Evolutionary conservation across 2,113 vertebrate genomes (phyloP).

Genomic region (Osmerus eperlanus): DNA sequence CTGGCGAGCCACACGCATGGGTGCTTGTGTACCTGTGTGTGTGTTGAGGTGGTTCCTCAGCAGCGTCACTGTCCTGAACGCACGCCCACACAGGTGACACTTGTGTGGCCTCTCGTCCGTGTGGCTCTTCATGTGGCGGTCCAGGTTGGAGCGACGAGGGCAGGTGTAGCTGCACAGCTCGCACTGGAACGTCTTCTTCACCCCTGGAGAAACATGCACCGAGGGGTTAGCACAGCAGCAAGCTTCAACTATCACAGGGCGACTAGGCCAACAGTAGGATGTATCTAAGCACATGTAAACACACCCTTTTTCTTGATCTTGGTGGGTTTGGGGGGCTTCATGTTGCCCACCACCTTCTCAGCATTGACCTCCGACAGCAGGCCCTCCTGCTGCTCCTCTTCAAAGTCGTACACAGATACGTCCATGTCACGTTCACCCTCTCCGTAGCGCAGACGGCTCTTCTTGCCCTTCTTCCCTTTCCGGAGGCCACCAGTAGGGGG

Average conservation of each 20-base stretch:
- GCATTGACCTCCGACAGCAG: conserved; percentile 87
- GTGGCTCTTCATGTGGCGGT: conserved; percentile 94
- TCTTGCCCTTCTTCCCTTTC: conserved; percentile 88
- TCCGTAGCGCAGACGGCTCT: conserved; percentile 87
- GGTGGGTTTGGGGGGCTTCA: conserved; percentile 89
- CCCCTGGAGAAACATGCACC: conserved; percentile 62
- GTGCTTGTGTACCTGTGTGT: conserved; percentile 77
- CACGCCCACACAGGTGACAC: conserved; percentile 88
- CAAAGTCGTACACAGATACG: conserved; percentile 88
- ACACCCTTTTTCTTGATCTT: conserved; percentile 93
- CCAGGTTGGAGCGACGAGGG: conserved; percentile 85
- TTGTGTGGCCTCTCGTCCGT: conserved; percentile 89
- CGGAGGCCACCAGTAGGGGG: conserved; percentile 74
- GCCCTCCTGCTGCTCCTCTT: conserved; percentile 89
- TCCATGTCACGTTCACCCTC: conserved; percentile 89
- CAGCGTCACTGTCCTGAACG: conserved; percentile 86
- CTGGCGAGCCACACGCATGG: no score
- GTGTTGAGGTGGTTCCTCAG: conserved; percentile 91
- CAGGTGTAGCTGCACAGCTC: conserved; percentile 91
- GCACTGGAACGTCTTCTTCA: conserved; percentile 93
- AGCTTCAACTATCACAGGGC: no score
- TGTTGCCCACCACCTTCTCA: conserved; percentile 90
- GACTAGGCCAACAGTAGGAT: no score
- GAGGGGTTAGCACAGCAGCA: background rate
- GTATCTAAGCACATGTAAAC: no score